Evolutionary conservation across 2,888 invertebrate species (phyloP).

Genomic region (Drosophila lacicola): DNA sequence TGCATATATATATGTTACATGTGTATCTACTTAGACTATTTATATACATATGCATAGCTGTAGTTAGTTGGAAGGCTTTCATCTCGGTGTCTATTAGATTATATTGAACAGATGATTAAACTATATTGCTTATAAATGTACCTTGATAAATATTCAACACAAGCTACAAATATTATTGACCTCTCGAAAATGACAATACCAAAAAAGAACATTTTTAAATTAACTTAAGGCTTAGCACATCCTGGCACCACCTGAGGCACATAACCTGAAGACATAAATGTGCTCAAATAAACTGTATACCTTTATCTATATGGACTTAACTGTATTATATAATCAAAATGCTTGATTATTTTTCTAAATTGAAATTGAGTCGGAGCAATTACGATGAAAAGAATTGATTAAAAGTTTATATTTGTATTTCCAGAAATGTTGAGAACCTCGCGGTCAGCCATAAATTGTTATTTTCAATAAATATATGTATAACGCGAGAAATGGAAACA

Average conservation of each 20-base stretch:
- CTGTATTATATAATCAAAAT: slow-evolving; percentile 27
- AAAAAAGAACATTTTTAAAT: slow-evolving; percentile 26
- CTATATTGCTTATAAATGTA: slow-evolving; percentile 24
- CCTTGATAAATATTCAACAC: slow-evolving; percentile 37
- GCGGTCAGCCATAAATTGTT: slow-evolving; percentile 21
- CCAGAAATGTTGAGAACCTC: slow-evolving; percentile 26
- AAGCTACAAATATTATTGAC: slow-evolving; percentile 58
- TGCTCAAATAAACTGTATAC: slow-evolving; percentile 24
- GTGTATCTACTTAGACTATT: slow-evolving; percentile 31
- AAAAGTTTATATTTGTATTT: slow-evolving; percentile 36
- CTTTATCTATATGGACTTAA: slow-evolving; percentile 16
- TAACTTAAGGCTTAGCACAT: slow-evolving; percentile 28
- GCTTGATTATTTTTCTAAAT: slow-evolving; percentile 30
- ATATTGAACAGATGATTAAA: too few relatives aligned
- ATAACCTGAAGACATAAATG: slow-evolving; percentile 7
- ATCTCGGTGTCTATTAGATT: slow-evolving; percentile 32
- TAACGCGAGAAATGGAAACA: slow-evolving; percentile 5
- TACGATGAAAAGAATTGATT: slow-evolving; percentile 16
- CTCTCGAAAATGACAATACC: slow-evolving; percentile 74
- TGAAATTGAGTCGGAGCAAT: slow-evolving; percentile 11
- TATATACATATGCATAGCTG: slow-evolving; percentile 1
- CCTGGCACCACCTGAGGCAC: slow-evolving; percentile 35
- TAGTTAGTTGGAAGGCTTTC: slow-evolving; percentile 41
- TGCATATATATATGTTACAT: slow-evolving; percentile 28
- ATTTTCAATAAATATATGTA: slow-evolving; percentile 13